Percentiles rank a stretch among this genome's conserved stretches.
Conservation (phyloP, 2,888 invertebrate genomes). For the Euphydryas editha region DNA sequence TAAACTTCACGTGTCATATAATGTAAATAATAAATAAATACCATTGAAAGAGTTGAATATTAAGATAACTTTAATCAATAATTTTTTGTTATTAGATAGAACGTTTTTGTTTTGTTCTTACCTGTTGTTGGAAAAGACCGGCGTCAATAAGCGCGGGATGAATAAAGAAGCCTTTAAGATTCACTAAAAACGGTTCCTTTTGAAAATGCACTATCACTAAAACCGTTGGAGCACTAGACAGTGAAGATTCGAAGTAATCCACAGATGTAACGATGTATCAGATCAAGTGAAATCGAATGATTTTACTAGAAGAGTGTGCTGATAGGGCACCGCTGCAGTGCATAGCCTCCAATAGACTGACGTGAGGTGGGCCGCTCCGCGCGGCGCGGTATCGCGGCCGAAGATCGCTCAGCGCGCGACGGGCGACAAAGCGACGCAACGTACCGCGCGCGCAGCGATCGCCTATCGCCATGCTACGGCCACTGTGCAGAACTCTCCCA, state of each 20-base stretch:
- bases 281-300: constrained; percentile 33
- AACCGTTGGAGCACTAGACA: constrained; percentile 42
- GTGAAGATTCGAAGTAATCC: constrained; percentile 28
- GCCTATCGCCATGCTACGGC: constrained; percentile 11
- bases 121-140: constrained; percentile 64
- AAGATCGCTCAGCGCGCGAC: constrained; percentile 32
- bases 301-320: constrained; percentile 40
- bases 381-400: constrained; percentile 41
- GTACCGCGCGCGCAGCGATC: constrained; percentile 33
- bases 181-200: constrained; percentile 57
- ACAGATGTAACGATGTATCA: constrained; percentile 38
- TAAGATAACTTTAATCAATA: not conserved
- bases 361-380: constrained; percentile 39
- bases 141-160: constrained; percentile 60
- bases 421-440: constrained; percentile 41
- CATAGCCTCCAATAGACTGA: constrained; percentile 72
- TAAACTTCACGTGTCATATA: too few species aligned
- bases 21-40: too few species aligned
- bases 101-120: constrained; percentile 53
- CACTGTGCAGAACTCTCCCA: constrained; percentile 44
- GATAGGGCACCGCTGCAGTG: constrained; percentile 70
- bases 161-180: constrained; percentile 52
- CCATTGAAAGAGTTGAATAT: not conserved
- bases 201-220: constrained; percentile 58
- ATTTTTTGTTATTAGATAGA: not conserved